phyloP scores from a whole-genome alignment of 1,140 invertebrate genomes.

The Apis dorsata region DNA sequence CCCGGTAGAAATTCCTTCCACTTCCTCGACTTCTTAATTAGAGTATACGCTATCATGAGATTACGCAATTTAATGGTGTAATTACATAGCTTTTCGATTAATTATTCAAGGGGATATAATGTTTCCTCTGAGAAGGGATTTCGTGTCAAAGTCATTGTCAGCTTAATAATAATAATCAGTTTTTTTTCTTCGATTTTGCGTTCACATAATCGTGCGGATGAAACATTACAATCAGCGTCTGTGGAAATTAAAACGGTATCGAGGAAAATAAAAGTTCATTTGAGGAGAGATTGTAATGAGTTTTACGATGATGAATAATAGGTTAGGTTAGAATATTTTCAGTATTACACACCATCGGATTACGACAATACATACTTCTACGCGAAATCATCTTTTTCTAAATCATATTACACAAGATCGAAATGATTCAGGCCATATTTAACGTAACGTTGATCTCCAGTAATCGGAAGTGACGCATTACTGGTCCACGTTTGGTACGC shows the following conservation, averaged over 20 bases:
- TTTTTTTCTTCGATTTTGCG: not conserved
- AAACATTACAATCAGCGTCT: not conserved
- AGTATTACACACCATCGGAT: too few relatives aligned
- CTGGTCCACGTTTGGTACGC: constrained; percentile 20
- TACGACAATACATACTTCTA: too few relatives aligned
- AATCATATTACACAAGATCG: not conserved
- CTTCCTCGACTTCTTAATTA: constrained; percentile 55
- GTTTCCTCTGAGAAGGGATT: constrained; percentile 17
- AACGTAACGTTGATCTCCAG: not conserved
- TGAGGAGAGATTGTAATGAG: too few relatives aligned
- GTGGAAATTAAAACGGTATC: not conserved
- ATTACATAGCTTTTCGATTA: constrained; percentile 32
- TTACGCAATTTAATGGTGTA: constrained; percentile 25
- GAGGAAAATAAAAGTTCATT: not conserved
- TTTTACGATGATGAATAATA: too few relatives aligned
- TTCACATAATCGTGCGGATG: not conserved
- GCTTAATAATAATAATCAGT: not conserved
- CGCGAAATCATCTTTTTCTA: too few relatives aligned
- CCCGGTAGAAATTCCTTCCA: constrained; percentile 19
- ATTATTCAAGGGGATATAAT: constrained; percentile 17
- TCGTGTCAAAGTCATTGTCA: constrained; percentile 33
- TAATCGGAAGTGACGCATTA: constrained; percentile 21
- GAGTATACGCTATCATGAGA: constrained; percentile 24
- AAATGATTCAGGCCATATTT: not conserved
- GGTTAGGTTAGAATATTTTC: too few relatives aligned